These are phyloP conservation scores for Melipona quadrifasciata DNA, from an alignment of 1,140 invertebrate genomes.

Conservation along the genomic window DNA sequence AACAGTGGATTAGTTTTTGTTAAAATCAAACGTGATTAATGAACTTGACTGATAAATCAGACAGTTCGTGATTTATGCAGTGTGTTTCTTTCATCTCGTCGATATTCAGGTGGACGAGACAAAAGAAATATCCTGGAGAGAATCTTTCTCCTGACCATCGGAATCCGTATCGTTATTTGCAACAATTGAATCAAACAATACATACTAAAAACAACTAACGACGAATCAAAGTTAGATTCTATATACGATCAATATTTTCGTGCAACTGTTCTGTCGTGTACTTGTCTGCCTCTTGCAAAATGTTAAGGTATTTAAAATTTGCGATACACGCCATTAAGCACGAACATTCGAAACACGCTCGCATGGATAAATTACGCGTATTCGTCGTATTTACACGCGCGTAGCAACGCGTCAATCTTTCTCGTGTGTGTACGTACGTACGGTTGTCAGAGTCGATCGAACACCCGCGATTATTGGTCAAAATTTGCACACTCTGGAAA, in stretches of 20 bases:
- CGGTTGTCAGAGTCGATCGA: not conserved
- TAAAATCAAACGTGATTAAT: not conserved
- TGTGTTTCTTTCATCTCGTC: not conserved
- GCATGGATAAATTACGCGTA: not conserved
- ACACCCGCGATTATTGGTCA: not conserved
- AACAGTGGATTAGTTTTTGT: no score
- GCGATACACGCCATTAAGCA: not conserved
- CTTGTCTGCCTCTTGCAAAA: not conserved
- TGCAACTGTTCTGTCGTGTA: not conserved
- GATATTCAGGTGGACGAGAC: no score
- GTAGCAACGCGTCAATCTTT: not conserved
- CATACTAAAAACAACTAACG: not conserved
- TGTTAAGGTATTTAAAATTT: not conserved
- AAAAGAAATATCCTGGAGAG: not conserved
- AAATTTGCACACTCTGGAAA: not conserved
- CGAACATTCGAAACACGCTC: not conserved
- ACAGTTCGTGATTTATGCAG: not conserved
- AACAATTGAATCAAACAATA: not conserved
- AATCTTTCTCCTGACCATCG: not conserved
- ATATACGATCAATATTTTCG: not conserved
- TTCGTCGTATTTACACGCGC: not conserved
- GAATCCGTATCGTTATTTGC: not conserved
- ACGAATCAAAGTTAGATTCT: not conserved
- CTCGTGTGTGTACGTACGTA: no score
- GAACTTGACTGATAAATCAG: not conserved